These are phyloP conservation scores for Heliconius charithonia DNA, from an alignment of 2,888 invertebrate genomes.

Conservation along the genomic window DNA sequence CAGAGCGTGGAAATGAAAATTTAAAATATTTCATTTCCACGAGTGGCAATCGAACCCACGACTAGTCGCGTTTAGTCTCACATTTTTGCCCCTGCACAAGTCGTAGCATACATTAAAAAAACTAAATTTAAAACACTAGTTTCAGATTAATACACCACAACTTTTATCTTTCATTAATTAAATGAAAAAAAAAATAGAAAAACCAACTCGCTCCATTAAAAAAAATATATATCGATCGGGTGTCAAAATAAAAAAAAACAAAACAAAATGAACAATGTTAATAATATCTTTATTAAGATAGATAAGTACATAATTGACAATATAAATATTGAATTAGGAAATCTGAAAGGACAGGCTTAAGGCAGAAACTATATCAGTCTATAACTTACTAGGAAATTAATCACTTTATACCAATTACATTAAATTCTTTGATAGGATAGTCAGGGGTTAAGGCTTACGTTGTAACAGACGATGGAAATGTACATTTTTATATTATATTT, in stretches of 20 bases:
- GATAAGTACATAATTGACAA: conserved; percentile 53
- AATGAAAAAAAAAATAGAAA: background rate
- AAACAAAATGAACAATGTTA: conserved; percentile 43
- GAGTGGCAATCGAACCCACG: too few relatives aligned
- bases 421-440: conserved; percentile 41
- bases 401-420: conserved; percentile 38
- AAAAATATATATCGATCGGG: background rate
- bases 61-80: too few relatives aligned
- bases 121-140: too few relatives aligned
- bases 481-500: conserved; percentile 6
- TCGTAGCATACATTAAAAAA: too few relatives aligned
- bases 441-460: conserved; percentile 28
- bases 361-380: conserved; percentile 63
- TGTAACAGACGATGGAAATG: conserved; percentile 32
- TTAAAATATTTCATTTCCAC: too few relatives aligned
- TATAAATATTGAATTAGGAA: conserved; percentile 51
- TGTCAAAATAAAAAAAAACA: conserved; percentile 27
- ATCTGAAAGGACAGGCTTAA: conserved; percentile 50
- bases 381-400: conserved; percentile 52
- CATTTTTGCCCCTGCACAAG: too few relatives aligned
- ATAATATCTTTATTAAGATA: conserved; percentile 49
- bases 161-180: background rate
- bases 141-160: too few relatives aligned
- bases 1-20: too few relatives aligned
- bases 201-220: background rate